Evolutionary conservation across 2,113 vertebrate species (phyloP).

Genomic region (Cervus canadensis): DNA sequence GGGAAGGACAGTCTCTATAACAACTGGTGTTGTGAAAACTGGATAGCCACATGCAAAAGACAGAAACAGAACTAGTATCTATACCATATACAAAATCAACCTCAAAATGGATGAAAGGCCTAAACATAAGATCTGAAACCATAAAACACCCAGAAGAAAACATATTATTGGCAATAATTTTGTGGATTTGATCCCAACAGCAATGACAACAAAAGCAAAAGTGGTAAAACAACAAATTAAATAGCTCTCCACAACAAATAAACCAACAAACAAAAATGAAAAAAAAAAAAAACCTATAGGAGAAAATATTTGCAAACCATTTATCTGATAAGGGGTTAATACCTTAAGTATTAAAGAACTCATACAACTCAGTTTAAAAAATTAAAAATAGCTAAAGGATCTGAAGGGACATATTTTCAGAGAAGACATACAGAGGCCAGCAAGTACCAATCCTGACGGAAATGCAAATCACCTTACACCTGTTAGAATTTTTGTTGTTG

Average conservation of each 20-base stretch:
- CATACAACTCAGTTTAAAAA: not conserved
- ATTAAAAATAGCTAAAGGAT: not conserved
- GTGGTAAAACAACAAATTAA: not conserved
- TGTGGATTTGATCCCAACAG: not conserved
- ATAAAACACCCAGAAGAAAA: not conserved
- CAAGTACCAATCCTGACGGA: not conserved
- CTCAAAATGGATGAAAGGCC: not conserved
- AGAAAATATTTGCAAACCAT: not conserved
- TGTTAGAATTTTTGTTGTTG: too few relatives aligned
- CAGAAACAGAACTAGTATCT: not conserved
- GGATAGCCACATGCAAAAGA: not conserved
- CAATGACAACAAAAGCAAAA: not conserved
- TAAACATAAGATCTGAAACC: not conserved
- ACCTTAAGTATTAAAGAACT: not conserved
- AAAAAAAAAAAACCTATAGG: not conserved
- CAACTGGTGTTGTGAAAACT: not conserved
- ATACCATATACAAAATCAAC: not conserved
- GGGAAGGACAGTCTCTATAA: not conserved
- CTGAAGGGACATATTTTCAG: not conserved
- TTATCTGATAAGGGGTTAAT: not conserved
- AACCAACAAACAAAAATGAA: not conserved
- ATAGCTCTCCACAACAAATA: not conserved
- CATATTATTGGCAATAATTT: not conserved
- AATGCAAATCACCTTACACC: not conserved
- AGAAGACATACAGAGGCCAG: not conserved